Conservation (phyloP, 2,113 vertebrate genomes). For the Piliocolobus tephrosceles region DNA sequence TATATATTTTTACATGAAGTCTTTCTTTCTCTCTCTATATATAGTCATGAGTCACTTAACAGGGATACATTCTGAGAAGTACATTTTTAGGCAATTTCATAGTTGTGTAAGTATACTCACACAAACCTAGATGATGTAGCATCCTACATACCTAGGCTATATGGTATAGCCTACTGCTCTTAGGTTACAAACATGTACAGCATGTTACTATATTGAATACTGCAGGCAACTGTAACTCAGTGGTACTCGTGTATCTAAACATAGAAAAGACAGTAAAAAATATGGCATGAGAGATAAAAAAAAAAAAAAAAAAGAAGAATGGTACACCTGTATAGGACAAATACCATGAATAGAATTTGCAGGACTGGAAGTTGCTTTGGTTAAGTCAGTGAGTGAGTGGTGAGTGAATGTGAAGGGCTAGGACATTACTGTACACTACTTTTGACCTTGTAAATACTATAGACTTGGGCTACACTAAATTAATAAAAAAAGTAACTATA, state of each 20-base stretch:
- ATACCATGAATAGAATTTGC: background rate
- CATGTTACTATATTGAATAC: background rate
- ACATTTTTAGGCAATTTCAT: background rate
- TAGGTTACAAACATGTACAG: background rate
- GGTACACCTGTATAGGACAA: background rate
- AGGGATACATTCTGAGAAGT: background rate
- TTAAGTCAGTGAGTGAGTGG: background rate
- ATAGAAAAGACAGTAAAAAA: background rate
- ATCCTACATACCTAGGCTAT: background rate
- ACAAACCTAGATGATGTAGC: background rate
- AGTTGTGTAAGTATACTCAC: background rate
- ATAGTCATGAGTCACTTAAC: background rate
- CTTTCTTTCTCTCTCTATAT: background rate
- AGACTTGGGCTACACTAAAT: background rate
- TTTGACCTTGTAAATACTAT: background rate
- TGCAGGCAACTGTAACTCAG: background rate
- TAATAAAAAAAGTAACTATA: background rate
- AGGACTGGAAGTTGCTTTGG: background rate
- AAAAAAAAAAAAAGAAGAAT: background rate
- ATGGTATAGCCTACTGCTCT: background rate
- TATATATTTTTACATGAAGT: background rate
- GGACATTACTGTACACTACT: background rate
- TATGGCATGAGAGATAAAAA: background rate
- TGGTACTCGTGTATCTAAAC: background rate
- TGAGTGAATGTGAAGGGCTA: background rate